Evolutionary conservation across 2,888 invertebrate genomes (phyloP).

Genomic region (Acholoe squamosa): DNA sequence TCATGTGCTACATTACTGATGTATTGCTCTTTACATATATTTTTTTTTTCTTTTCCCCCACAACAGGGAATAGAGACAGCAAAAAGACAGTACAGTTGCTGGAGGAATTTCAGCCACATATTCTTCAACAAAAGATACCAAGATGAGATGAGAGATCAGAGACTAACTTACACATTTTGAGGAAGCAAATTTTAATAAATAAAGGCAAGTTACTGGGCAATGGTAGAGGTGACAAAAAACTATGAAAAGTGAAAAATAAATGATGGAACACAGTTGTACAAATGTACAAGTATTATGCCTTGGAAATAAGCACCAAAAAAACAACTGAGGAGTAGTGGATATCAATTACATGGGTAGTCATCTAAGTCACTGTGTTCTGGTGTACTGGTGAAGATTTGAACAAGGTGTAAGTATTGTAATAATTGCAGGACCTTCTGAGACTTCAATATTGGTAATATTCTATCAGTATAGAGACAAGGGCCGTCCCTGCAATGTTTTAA

Average conservation of each 20-base stretch:
- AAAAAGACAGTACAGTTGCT: background rate
- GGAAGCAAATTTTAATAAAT: constrained; percentile 1
- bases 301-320: constrained; percentile 49
- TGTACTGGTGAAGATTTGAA: background rate
- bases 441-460: background rate
- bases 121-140: background rate
- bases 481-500: constrained; percentile 18
- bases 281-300: constrained; percentile 46
- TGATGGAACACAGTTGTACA: background rate
- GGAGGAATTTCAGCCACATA: background rate
- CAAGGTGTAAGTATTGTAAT: constrained; percentile 12
- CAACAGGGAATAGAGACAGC: constrained; percentile 30
- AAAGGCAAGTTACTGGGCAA: constrained; percentile 54
- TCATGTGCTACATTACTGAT: constrained; percentile 24
- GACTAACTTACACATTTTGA: background rate
- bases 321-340: constrained; percentile 24
- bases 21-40: constrained; percentile 38
- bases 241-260: background rate
- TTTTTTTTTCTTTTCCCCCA: background rate
- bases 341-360: constrained; percentile 29
- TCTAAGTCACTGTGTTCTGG: constrained; percentile 17
- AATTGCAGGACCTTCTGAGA: background rate
- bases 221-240: background rate
- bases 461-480: constrained; percentile 1
- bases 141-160: constrained; percentile 21